Evolutionary conservation across 1,140 invertebrate genomes (phyloP), one percentile per base, ranked within the genome.

Genomic region (Argopecten irradians): DNA sequence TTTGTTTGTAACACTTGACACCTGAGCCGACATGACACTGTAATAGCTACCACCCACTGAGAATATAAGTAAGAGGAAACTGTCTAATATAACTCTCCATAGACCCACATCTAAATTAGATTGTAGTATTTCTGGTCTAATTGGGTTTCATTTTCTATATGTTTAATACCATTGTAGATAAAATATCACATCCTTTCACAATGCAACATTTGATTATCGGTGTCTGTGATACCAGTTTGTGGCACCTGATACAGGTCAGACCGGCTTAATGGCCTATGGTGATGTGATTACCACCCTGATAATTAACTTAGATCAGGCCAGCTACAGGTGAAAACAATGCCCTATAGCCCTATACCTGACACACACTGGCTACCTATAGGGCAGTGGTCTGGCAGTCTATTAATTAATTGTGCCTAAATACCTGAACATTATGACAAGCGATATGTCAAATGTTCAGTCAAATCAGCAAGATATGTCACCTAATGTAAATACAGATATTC

Each of bases 141-240:
- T 71, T 71, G 55, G 55, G 55, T n/a, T 71, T 71, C 55, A 71
- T 71, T 71, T 71, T 28, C 55, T 71, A 71, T n/a, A 71, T 71
- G 22, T 71, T 71, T 71, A 2, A 71, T n/a, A 7, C 28, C 55
- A 71, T 71, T 71, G 28, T 7, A 28, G 55, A n/a, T 71, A 71
- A 71, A n/a, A 71, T 71, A 5, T 71, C 55, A 71, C 28, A 71
- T 71, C 22, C n/a, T 16, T 71, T 11, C n/a, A 71, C 55, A 71
- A 28, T 0, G 55, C 55, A 28, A n/a, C 55, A 71, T 71, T 71
- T 16, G n/a, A 0, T 16, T 46, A 71, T 71, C 55, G 28, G 55
- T 71, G 22, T 5, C 5, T 71, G n/a, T 71, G 55, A 71, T 71
- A 71, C 55, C 55, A 28, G 22, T n/a, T 5, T 28, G 55, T 71